phyloP scores from a whole-genome alignment of 2,797 vertebrate species.

The Stomatorhinus walkeri region DNA sequence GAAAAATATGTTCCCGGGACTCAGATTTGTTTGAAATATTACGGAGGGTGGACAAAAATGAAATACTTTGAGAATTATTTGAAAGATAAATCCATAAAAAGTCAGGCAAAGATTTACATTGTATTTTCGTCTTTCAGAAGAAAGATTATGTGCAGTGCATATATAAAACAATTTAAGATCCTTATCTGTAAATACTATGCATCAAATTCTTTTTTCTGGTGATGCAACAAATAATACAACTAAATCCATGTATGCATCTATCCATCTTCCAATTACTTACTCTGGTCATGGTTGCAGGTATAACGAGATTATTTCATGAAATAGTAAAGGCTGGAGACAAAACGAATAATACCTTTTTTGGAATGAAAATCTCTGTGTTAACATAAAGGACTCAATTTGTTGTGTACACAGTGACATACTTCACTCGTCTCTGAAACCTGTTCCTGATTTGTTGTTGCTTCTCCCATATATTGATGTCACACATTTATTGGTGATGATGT shows the following conservation, averaged over 20 bases:
- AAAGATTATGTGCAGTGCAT: not conserved
- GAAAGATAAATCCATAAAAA: not conserved
- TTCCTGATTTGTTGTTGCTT: not conserved
- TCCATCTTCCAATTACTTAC: not conserved
- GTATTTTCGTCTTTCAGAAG: not conserved
- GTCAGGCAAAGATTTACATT: not conserved
- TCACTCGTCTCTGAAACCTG: not conserved
- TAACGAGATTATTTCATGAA: not conserved
- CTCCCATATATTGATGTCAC: not conserved
- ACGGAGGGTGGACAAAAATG: not conserved
- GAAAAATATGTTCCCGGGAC: constrained; percentile 15
- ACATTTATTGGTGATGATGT: not conserved
- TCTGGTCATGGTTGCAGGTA: not conserved
- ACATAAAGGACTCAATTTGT: not conserved
- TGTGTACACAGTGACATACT: not conserved
- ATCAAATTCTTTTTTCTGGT: not conserved
- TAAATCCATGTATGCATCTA: not conserved
- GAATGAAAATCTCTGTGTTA: not conserved
- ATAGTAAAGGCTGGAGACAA: not conserved
- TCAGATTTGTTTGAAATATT: not conserved
- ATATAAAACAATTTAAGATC: not conserved
- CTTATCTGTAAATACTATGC: not conserved
- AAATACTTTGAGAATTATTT: constrained; percentile 13
- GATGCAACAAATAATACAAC: not conserved
- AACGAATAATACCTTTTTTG: not conserved